Base-by-base conservation (phyloP, 2,888 invertebrate genomes). In the Craniophora ligustri region DNA sequence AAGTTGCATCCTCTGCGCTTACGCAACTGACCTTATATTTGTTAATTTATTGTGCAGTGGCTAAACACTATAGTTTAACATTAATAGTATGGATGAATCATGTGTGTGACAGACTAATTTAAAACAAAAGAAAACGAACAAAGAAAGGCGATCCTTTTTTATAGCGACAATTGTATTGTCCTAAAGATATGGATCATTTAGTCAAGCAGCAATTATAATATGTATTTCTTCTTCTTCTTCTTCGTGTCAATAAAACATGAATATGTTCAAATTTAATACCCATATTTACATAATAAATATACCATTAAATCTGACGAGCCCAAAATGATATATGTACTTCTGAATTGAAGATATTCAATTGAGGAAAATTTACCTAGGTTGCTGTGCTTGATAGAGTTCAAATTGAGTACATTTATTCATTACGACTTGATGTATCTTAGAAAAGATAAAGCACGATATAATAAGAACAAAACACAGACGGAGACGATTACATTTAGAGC, bases 1-100 rank as follows among this genome's bases (percentile, higher is more conserved):
- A 57, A 39, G 45, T 39, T 59, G 65, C 64, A 74, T 74, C 72
- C 75, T 72, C 64, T 61, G 49, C 56, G 59, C 55, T 72, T 75
- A 57, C 67, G 75, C 72, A 74, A 75, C 38, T 51, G 72, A 67
- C 74, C 69, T 69, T 46, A 63, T 32, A 57, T 10, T 62, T 49
- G 45, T 55, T 62, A 16, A 13, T 47, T 41, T 30, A n/a, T n/a
- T n/a, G n/a, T 42, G 19, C 15, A 19, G 45, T 48, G 48, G 50
- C 35, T 13, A 30, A 26, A 15, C 14, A 32, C 26, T 23, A 45
- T 19, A 23, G 38, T 30, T 45, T 10, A 16, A 7, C 2, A 19
- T 19, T 11, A n/a, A 16, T 28, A n/a, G n/a, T 35, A 44, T 16
- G 5, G 42, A 16, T 47, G 6, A 32, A 14, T 21, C 8, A 40